phyloP scores from a whole-genome alignment of 2,113 vertebrate species.

The Vulpes lagopus region DNA sequence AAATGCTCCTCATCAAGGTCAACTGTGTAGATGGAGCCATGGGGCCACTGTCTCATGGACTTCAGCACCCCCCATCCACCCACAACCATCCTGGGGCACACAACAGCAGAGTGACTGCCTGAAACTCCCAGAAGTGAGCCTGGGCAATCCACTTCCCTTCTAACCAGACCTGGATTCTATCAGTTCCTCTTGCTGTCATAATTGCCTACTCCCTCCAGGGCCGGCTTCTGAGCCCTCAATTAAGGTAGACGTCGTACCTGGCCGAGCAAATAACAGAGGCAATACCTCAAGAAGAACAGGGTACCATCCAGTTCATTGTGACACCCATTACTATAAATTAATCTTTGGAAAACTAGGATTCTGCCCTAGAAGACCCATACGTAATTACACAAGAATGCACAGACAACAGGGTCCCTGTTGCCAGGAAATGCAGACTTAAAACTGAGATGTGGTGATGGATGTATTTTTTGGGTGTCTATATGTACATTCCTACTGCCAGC shows the following conservation, averaged over 20 bases:
- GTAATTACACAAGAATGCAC: neutral
- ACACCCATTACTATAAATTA: neutral
- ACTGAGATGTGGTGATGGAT: neutral
- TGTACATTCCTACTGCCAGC: neutral
- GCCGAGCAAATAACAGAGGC: neutral
- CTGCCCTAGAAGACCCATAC: neutral
- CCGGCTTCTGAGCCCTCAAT: neutral
- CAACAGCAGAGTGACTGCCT: neutral
- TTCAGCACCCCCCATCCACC: neutral
- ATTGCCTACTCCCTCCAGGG: neutral
- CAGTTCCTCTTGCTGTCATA: neutral
- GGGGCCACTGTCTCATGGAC: neutral
- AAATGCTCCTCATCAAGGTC: neutral
- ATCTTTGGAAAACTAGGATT: neutral
- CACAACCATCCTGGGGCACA: neutral
- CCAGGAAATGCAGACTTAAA: neutral
- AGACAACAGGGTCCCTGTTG: neutral
- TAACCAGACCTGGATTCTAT: neutral
- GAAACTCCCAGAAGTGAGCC: neutral
- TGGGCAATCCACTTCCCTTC: neutral
- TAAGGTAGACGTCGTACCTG: neutral
- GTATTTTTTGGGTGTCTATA: neutral
- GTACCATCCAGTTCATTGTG: neutral
- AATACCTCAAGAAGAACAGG: neutral
- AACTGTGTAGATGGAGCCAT: neutral